These are phyloP conservation scores for Phania funesta DNA, from an alignment of 2,888 invertebrate genomes.

Conservation along the genomic window DNA sequence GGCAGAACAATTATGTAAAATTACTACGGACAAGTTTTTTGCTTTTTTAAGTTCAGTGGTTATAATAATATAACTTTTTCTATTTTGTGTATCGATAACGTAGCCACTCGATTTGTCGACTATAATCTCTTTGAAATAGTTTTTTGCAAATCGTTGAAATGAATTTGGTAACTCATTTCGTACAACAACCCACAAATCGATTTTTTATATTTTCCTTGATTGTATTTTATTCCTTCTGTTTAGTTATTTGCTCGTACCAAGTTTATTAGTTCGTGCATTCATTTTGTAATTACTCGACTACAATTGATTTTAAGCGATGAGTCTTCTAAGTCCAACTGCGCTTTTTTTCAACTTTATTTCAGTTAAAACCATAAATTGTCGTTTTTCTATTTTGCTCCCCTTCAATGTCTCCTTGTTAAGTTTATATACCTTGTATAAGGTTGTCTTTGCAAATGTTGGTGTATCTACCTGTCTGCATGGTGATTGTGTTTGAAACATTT, in stretches of 20 bases:
- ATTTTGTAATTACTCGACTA: conserved; percentile 78
- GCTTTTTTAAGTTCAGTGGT: no score
- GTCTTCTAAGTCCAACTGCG: conserved; percentile 46
- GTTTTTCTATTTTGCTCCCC: conserved; percentile 18
- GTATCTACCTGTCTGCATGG: conserved; percentile 45
- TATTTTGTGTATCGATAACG: no score
- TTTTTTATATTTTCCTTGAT: conserved; percentile 29
- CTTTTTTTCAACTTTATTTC: conserved; percentile 22
- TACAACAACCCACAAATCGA: conserved; percentile 58
- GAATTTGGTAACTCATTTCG: conserved; percentile 60
- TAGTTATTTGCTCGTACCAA: conserved; percentile 69
- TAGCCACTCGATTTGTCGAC: not conserved
- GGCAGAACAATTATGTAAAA: no score
- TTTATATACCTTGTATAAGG: conserved; percentile 35
- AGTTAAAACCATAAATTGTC: conserved; percentile 64
- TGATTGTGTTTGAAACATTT: conserved; percentile 32
- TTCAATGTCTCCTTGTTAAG: conserved; percentile 15
- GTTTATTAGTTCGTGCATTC: conserved; percentile 80
- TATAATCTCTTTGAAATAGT: not conserved
- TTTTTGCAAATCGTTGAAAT: conserved; percentile 39
- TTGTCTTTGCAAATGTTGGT: conserved; percentile 46
- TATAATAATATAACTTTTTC: no score
- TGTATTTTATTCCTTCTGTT: conserved; percentile 22
- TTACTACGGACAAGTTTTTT: no score
- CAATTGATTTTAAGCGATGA: conserved; percentile 78